Percentiles rank a stretch among this genome's conserved stretches.
phyloP scores from a whole-genome alignment of 1,140 invertebrate genomes.

The Trichogramma pretiosum region DNA sequence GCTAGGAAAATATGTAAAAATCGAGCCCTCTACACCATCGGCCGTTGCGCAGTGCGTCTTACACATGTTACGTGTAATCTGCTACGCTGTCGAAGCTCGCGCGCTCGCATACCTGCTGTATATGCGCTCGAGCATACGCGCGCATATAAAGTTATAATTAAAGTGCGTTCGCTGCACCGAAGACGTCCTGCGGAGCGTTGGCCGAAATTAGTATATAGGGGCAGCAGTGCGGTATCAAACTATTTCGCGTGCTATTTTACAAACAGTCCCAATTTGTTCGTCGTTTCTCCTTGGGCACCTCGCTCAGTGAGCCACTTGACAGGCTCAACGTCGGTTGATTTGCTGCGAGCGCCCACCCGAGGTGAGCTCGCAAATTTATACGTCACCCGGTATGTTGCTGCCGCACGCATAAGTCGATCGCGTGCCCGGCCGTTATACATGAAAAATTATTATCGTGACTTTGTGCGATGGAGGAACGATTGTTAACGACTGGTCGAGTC shows the following conservation, averaged over 20 bases:
- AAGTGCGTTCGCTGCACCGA: conserved; percentile 8
- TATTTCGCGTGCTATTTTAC: too few relatives aligned
- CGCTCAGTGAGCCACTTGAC: background rate
- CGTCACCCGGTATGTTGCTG: too few relatives aligned
- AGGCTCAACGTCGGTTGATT: conserved; percentile 10
- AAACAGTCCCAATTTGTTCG: conserved; percentile 29
- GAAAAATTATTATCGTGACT: too few relatives aligned
- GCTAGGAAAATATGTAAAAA: too few relatives aligned
- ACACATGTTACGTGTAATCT: background rate
- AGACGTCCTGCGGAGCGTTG: conserved; percentile 32
- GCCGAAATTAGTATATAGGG: conserved; percentile 39
- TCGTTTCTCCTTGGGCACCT: conserved; percentile 13
- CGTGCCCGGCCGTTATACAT: too few relatives aligned
- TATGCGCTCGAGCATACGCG: background rate
- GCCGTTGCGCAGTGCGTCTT: background rate
- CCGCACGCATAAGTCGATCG: too few relatives aligned
- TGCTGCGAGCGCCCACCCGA: conserved; percentile 8
- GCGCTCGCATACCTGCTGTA: too few relatives aligned
- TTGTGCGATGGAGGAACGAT: too few relatives aligned
- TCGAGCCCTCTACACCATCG: too few relatives aligned
- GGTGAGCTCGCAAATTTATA: too few relatives aligned
- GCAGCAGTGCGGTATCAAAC: conserved; percentile 13
- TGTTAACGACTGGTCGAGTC: too few relatives aligned
- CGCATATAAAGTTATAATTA: conserved; percentile 6
- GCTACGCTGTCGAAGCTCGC: background rate